Evolutionary conservation across 1,140 invertebrate genomes (phyloP).

Genomic region (Panulirus ornatus): DNA sequence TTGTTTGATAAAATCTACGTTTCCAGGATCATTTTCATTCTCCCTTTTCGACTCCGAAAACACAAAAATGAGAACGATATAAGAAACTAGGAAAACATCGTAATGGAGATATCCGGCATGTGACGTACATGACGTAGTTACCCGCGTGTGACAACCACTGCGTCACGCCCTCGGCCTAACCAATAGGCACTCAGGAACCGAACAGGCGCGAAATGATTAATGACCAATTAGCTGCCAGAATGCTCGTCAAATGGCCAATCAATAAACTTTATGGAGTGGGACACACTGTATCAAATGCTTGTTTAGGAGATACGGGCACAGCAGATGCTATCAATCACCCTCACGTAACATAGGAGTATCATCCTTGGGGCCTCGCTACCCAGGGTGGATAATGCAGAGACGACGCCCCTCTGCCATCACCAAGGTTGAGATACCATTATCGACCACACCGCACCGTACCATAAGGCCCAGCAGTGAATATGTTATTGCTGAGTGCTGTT

Average conservation of each 20-base stretch:
- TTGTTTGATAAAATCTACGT: too few relatives aligned
- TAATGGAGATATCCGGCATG: constrained; percentile 18
- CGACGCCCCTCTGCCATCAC: background rate
- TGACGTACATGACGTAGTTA: background rate
- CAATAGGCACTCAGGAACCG: constrained; percentile 63
- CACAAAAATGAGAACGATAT: too few relatives aligned
- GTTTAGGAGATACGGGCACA: constrained; percentile 41
- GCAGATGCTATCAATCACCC: constrained; percentile 63
- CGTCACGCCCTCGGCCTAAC: constrained; percentile 57
- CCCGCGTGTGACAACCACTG: constrained; percentile 24
- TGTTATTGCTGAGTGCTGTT: background rate
- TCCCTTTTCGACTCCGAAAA: too few relatives aligned
- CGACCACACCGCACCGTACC: background rate
- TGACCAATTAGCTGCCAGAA: constrained; percentile 65
- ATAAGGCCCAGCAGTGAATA: background rate
- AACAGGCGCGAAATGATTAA: constrained; percentile 69
- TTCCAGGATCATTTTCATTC: too few relatives aligned
- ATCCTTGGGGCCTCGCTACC: background rate
- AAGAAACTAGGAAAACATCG: too few relatives aligned
- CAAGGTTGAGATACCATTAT: background rate
- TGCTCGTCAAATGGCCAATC: constrained; percentile 70
- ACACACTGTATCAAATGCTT: constrained; percentile 69
- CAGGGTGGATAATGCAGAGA: background rate
- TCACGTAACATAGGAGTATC: background rate
- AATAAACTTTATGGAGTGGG: constrained; percentile 70